phyloP scores from a whole-genome alignment of 2,888 invertebrate genomes.

The Arge pagana region DNA sequence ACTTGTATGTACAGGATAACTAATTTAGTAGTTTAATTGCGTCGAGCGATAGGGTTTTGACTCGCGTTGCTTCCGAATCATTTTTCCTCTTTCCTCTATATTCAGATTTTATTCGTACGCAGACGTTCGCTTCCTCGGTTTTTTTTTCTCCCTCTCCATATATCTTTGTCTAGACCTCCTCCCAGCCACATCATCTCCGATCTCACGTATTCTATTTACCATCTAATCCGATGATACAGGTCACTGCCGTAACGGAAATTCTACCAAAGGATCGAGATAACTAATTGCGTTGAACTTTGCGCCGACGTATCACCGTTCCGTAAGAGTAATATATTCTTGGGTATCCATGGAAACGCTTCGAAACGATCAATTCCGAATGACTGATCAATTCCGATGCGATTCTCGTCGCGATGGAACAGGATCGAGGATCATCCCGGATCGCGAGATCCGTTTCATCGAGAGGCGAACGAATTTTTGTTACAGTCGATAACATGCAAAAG shows the following conservation, averaged over 20 bases:
- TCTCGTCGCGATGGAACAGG: too few relatives aligned
- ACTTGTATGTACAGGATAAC: conserved; percentile 57
- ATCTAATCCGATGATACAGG: conserved; percentile 37
- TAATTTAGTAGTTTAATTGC: conserved; percentile 36
- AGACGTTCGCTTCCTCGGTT: conserved; percentile 13
- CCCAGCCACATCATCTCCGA: neutral
- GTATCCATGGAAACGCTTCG: too few relatives aligned
- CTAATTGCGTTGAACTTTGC: too few relatives aligned
- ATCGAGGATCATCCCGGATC: too few relatives aligned
- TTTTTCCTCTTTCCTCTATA: conserved; percentile 14
- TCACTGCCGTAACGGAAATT: conserved; percentile 44
- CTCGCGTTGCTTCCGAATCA: conserved; percentile 33
- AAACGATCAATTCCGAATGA: too few relatives aligned
- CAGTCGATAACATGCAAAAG: too few relatives aligned
- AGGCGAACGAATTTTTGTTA: too few relatives aligned
- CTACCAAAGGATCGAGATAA: conserved; percentile 47
- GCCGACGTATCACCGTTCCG: too few relatives aligned
- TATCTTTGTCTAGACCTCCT: neutral
- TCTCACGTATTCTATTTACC: neutral
- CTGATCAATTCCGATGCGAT: too few relatives aligned
- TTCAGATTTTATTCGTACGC: conserved; percentile 11
- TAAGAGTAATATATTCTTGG: too few relatives aligned
- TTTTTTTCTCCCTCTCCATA: neutral
- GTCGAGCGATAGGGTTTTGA: conserved; percentile 38
- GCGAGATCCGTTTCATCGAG: too few relatives aligned